Conservation (phyloP, 92 coral and sea anemone genomes). For the Heliopora coerulea region DNA sequence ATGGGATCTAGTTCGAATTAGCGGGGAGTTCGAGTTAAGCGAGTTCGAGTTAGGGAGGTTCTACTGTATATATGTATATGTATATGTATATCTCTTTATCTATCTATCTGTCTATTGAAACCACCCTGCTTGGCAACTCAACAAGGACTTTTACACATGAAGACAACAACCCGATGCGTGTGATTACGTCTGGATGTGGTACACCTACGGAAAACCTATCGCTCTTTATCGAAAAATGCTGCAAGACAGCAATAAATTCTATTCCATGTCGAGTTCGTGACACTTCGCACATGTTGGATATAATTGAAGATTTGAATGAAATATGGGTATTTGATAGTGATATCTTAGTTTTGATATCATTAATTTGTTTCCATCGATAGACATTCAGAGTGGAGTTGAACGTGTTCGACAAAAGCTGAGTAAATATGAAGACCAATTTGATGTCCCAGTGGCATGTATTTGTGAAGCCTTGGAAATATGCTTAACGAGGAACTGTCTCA, state of each 20-base stretch:
- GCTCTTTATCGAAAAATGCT: conserved; percentile 8
- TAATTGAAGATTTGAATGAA: background rate
- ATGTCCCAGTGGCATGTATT: background rate
- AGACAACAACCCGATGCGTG: background rate
- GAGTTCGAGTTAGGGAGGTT: no score
- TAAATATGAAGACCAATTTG: background rate
- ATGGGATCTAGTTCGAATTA: no score
- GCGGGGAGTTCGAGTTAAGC: no score
- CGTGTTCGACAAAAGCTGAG: background rate
- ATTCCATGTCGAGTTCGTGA: conserved; percentile 17
- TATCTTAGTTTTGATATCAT: conserved; percentile 9
- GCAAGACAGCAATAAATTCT: conserved; percentile 1
- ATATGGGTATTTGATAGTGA: background rate
- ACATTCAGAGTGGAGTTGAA: background rate
- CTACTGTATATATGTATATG: no score
- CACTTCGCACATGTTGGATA: conserved; percentile 10
- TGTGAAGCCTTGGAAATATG: conserved; percentile 3
- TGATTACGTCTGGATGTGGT: conserved; percentile 6
- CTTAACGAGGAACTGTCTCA: background rate
- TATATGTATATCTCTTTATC: no score
- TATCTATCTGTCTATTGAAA: no score
- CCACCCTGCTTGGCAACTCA: no score
- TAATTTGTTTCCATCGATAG: conserved; percentile 29
- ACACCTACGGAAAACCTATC: conserved; percentile 10
- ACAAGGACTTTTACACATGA: no score